phyloP scores from a whole-genome alignment of 2,888 invertebrate species.

The Dyspetes luteomarginatus region DNA sequence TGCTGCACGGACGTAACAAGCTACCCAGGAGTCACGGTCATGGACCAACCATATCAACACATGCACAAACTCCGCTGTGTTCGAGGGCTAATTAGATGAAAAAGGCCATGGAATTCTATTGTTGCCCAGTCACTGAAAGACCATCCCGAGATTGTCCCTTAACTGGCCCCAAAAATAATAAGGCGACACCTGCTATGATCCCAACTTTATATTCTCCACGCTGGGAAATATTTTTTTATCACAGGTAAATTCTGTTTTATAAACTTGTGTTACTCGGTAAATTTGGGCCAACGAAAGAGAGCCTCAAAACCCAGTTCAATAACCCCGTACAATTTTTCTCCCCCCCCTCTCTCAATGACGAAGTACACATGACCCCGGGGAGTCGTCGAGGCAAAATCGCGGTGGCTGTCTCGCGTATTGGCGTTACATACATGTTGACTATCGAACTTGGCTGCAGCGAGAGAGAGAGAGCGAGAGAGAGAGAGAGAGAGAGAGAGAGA shows the following conservation, averaged over 20 bases:
- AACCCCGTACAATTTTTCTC: constrained; percentile 57
- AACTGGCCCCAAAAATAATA: constrained; percentile 57
- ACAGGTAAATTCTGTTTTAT: constrained; percentile 3
- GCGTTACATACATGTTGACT: constrained; percentile 50
- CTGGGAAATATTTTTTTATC: constrained; percentile 24
- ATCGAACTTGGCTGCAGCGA: constrained; percentile 40
- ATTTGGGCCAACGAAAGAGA: constrained; percentile 40
- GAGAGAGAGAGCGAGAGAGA: constrained; percentile 15
- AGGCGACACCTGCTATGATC: constrained; percentile 2
- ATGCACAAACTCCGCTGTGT: constrained; percentile 41
- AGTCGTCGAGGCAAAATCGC: constrained; percentile 58
- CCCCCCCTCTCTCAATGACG: constrained; percentile 56
- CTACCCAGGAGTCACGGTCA: constrained; percentile 63
- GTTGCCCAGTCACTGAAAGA: constrained; percentile 48
- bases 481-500: constrained; percentile 6
- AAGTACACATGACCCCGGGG: constrained; percentile 64
- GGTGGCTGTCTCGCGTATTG: constrained; percentile 38
- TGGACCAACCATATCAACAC: constrained; percentile 50
- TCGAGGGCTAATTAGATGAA: constrained; percentile 62
- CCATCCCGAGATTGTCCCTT: constrained; percentile 35
- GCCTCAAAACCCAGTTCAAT: constrained; percentile 61
- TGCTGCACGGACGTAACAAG: constrained; percentile 62
- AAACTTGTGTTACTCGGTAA: constrained; percentile 35
- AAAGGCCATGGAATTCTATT: constrained; percentile 66
- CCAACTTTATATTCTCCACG: background rate